Base-by-base conservation (phyloP, 2,888 invertebrate species). In the Nebria salina region DNA sequence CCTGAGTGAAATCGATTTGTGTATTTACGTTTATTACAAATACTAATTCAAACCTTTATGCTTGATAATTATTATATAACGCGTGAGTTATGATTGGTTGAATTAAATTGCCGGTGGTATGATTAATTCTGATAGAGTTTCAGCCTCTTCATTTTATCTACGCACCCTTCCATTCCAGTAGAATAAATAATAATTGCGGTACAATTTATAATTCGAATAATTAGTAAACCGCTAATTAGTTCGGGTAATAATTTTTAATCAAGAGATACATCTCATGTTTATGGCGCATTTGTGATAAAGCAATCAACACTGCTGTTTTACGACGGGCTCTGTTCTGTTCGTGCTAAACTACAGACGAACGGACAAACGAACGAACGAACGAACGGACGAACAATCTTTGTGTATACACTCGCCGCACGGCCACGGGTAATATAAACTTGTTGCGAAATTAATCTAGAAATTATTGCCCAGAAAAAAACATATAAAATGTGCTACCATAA, bases 181-280 rank as follows among this genome's bases (percentile, higher is more conserved):
- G 54, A 54, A 54, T 54, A 54, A 54, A 54, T 54, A 54, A 54
- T 54, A 54, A 54, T 54, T 54, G 54, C 54, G 25, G 34, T 34
- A 79, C 79, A 79, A 79, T 79, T 79, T 79, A 79, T 79, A 79
- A 79, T 75, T 74, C 66, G 79, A 79, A 74, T 79, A 79, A 79
- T 79, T 79, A 79, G 75, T 43, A 66, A 75, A 41, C 74, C 43
- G 79, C 79, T 79, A 79, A 79, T 79, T 79, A 79, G 79, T 79
- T 79, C 43, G 74, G 79, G 79, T 75, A 79, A 79, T 79, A 79
- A 79, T 79, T 79, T 79, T 79, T 79, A 79, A 79, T 79, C 79
- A 79, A 79, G 79, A 70, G 34, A 70, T 70, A 70, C 70, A 70
- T 70, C 25, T 70, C 15, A 70, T 70, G 70, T 70, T 70, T 70